Percentiles rank a stretch among this genome's conserved stretches.
phyloP scores from a whole-genome alignment of 2,797 vertebrate genomes.

The Sternarchorhynchus goeldii region DNA sequence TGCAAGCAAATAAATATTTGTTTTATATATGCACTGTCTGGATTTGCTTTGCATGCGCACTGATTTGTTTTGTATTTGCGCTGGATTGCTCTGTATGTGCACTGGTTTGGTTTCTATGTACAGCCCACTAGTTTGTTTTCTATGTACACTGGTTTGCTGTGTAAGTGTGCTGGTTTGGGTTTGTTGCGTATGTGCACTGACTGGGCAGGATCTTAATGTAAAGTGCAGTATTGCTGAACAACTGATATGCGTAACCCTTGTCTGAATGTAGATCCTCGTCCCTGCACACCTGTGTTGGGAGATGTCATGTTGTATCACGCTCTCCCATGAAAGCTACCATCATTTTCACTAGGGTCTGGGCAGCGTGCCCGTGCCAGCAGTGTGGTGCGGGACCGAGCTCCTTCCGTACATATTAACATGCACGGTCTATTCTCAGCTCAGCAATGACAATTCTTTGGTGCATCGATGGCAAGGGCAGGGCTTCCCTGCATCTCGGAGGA shows the following conservation, averaged over 20 bases:
- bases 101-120: not conserved
- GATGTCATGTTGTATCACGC: not conserved
- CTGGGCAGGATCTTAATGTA: slow-evolving; percentile 5
- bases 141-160: not conserved
- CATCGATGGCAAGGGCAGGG: slow-evolving; percentile 30
- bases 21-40: no score
- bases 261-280: not conserved
- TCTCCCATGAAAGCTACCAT: not conserved
- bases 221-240: slow-evolving; percentile 13
- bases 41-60: not conserved
- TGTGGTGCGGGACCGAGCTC: not conserved
- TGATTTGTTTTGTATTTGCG: not conserved
- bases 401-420: slow-evolving; percentile 33
- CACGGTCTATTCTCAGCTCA: slow-evolving; percentile 18
- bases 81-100: not conserved
- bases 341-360: no score
- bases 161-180: slow-evolving; percentile 17
- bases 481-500: slow-evolving; percentile 37
- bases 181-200: not conserved
- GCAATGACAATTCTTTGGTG: slow-evolving; percentile 33
- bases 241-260: slow-evolving; percentile 12
- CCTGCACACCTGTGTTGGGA: not conserved
- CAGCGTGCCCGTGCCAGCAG: not conserved
- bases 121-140: not conserved
- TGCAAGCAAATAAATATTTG: not conserved